phyloP scores from a whole-genome alignment of 2,113 vertebrate genomes.

The Planiliza haematocheilus region DNA sequence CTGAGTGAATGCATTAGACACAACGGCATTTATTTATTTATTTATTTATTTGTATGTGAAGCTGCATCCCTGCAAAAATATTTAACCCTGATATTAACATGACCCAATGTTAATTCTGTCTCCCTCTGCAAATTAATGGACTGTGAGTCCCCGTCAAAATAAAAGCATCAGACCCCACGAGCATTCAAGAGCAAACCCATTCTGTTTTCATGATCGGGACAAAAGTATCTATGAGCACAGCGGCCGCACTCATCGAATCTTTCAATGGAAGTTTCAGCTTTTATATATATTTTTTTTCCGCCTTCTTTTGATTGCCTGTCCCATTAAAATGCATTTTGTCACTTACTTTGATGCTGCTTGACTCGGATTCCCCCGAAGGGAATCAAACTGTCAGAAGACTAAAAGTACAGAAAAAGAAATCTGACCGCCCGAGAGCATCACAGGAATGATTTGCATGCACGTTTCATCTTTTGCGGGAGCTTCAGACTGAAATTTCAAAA shows the following conservation, averaged over 20 bases:
- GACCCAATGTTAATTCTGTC: too few species aligned
- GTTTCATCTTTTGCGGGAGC: slow-evolving; percentile 17
- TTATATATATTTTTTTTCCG: not conserved
- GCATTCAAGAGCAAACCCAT: not conserved
- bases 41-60: too few species aligned
- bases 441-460: not conserved
- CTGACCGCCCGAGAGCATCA: slow-evolving; percentile 7
- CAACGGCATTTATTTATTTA: too few species aligned
- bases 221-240: not conserved
- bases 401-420: slow-evolving; percentile 14
- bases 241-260: too few species aligned
- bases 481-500: slow-evolving; percentile 22
- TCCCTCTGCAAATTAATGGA: not conserved
- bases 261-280: not conserved
- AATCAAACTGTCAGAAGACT: slow-evolving; percentile 1
- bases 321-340: not conserved
- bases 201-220: not conserved
- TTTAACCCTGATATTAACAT: too few species aligned
- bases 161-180: not conserved
- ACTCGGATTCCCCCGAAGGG: slow-evolving; percentile 10
- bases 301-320: not conserved
- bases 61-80: too few species aligned
- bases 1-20: too few species aligned
- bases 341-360: slow-evolving; percentile 24
- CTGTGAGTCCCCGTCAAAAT: not conserved